Conservation (phyloP, 2,797 vertebrate species). For the Rhadinocentrus ornatus region DNA sequence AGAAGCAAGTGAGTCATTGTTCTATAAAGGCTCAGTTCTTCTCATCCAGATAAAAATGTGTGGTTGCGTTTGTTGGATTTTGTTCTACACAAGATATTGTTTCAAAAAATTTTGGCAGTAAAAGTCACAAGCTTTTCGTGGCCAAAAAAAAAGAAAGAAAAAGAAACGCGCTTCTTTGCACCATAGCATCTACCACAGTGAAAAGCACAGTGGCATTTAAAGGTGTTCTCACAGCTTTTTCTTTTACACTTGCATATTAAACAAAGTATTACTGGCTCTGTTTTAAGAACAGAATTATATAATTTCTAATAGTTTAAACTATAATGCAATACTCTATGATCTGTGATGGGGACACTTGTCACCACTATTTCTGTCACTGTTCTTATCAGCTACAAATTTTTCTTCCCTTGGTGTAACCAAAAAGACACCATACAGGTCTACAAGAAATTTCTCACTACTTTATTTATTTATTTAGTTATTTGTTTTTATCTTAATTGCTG, state of each 20-base stretch:
- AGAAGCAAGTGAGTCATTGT: constrained; percentile 32
- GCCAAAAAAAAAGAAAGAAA: constrained; percentile 22
- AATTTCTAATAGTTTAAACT: background rate
- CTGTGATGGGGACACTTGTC: no score
- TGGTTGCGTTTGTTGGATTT: constrained; percentile 24
- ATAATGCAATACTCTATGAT: background rate
- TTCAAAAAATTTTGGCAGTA: constrained; percentile 29
- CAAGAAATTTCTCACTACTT: no score
- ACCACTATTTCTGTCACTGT: no score
- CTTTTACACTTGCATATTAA: constrained; percentile 4
- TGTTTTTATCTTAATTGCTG: no score
- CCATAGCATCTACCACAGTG: background rate
- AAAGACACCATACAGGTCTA: background rate
- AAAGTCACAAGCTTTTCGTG: constrained; percentile 12
- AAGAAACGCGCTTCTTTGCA: constrained; percentile 5
- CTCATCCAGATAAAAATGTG: constrained; percentile 17
- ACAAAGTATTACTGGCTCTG: background rate
- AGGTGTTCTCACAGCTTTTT: background rate
- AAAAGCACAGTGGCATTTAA: constrained; percentile 9
- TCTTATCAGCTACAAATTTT: no score
- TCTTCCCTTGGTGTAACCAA: background rate
- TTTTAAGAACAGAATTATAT: constrained; percentile 4
- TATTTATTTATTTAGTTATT: no score
- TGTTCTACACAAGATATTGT: constrained; percentile 4
- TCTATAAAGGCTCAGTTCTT: constrained; percentile 20